These are phyloP conservation scores for Lepidothrix coronata DNA, from an alignment of 2,113 vertebrate species.

Conservation along the genomic window DNA sequence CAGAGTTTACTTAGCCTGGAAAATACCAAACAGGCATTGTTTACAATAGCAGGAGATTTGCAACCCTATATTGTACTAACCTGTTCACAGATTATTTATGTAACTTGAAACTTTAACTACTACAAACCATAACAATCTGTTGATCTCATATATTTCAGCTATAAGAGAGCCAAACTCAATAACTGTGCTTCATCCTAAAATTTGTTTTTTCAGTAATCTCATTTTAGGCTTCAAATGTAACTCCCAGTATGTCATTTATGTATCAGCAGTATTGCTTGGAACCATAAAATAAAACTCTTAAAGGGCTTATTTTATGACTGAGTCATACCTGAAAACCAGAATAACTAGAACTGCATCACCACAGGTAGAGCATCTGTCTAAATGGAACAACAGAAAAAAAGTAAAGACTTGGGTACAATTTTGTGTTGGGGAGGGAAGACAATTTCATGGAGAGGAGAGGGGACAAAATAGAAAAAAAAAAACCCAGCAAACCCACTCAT, in stretches of 20 bases:
- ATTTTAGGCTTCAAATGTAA: background rate
- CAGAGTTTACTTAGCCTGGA: constrained; percentile 29
- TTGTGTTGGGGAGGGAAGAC: background rate
- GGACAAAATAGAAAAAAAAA: background rate
- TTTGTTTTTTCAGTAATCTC: background rate
- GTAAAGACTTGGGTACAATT: background rate
- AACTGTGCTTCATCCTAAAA: background rate
- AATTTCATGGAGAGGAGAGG: background rate
- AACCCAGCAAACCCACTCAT: rapidly evolving
- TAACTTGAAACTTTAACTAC: background rate
- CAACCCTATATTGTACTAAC: constrained; percentile 6
- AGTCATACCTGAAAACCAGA: background rate
- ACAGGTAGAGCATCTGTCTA: background rate
- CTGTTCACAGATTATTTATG: constrained; percentile 40
- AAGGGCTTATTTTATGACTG: constrained; percentile 14
- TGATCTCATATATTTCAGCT: background rate
- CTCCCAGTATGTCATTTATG: background rate
- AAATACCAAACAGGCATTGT: constrained; percentile 21
- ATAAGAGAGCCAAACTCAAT: background rate
- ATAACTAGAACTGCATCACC: background rate
- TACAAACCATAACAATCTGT: background rate
- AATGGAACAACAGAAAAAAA: background rate
- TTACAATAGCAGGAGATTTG: constrained; percentile 13
- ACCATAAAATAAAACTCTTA: background rate
- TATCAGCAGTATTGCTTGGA: background rate